These are phyloP conservation scores for Tetraneura akinire DNA, from an alignment of 1,140 invertebrate genomes.

Conservation along the genomic window DNA sequence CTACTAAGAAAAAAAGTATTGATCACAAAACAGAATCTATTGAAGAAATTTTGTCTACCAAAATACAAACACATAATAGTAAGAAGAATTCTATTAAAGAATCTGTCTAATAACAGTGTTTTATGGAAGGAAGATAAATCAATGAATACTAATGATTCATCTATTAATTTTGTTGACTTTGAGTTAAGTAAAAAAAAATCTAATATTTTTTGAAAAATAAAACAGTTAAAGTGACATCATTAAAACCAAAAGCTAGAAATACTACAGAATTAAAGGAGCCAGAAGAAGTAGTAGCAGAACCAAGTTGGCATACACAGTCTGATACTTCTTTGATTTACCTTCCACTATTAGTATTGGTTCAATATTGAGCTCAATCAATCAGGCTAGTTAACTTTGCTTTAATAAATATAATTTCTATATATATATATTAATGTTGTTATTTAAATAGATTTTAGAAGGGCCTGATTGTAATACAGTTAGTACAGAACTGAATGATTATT, in stretches of 20 bases:
- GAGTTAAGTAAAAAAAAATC: constrained; percentile 41
- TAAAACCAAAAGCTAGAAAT: constrained; percentile 38
- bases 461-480: constrained; percentile 22
- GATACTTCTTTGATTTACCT: constrained; percentile 37
- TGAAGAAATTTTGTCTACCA: constrained; percentile 13
- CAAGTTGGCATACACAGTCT: constrained; percentile 37
- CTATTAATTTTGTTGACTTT: constrained; percentile 33
- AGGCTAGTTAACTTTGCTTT: constrained; percentile 52
- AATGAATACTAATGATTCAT: constrained; percentile 14
- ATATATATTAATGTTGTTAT: not conserved
- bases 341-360: constrained; percentile 54
- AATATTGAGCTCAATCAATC: constrained; percentile 56
- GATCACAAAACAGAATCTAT: not conserved
- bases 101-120: not conserved
- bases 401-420: constrained; percentile 7
- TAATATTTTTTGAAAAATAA: not conserved
- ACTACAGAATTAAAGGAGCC: constrained; percentile 17
- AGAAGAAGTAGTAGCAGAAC: constrained; percentile 42
- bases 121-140: constrained; percentile 6
- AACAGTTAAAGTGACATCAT: constrained; percentile 35
- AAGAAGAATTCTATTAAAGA: constrained; percentile 19
- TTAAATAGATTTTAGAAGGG: constrained; percentile 47
- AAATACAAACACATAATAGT: constrained; percentile 38
- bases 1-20: constrained; percentile 23
- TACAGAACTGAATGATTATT: constrained; percentile 52